phyloP scores from a whole-genome alignment of 2,888 invertebrate genomes.

The Steromphala cineraria region DNA sequence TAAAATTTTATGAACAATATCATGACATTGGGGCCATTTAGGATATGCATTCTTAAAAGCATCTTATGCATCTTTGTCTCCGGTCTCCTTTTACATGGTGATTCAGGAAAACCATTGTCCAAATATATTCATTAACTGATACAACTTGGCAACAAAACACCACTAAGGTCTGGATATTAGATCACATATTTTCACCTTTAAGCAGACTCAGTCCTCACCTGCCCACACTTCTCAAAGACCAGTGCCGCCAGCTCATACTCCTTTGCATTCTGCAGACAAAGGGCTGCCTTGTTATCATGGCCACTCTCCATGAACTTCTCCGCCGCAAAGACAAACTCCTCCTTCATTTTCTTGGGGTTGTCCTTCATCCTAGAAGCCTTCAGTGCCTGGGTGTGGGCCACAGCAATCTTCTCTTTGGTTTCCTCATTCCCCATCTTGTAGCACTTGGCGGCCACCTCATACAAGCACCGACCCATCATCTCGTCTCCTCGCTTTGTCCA shows the following conservation, averaged over 20 bases:
- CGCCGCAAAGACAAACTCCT: constrained; percentile 58
- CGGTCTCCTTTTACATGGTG: neutral
- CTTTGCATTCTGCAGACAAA: constrained; percentile 58
- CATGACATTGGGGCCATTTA: no score
- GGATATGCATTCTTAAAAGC: no score
- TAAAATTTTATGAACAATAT: no score
- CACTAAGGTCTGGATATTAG: no score
- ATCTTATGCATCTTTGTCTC: no score
- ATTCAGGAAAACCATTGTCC: no score
- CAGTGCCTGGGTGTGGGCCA: constrained; percentile 62
- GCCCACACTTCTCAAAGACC: constrained; percentile 57
- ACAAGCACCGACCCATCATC: constrained; percentile 60
- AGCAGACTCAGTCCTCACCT: constrained; percentile 38
- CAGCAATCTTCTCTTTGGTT: constrained; percentile 52
- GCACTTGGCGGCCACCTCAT: constrained; percentile 66
- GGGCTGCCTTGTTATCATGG: constrained; percentile 49
- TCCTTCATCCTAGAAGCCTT: constrained; percentile 52
- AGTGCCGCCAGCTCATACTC: constrained; percentile 55
- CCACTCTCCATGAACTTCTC: constrained; percentile 56
- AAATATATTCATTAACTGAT: no score
- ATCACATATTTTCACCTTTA: no score
- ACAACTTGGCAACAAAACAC: no score
- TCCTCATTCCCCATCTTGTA: constrained; percentile 52
- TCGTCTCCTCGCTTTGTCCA: constrained; percentile 64
- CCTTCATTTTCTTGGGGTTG: constrained; percentile 52